These are phyloP conservation scores for Dolomedes plantarius DNA, from an alignment of 2,888 invertebrate species.

Conservation along the genomic window DNA sequence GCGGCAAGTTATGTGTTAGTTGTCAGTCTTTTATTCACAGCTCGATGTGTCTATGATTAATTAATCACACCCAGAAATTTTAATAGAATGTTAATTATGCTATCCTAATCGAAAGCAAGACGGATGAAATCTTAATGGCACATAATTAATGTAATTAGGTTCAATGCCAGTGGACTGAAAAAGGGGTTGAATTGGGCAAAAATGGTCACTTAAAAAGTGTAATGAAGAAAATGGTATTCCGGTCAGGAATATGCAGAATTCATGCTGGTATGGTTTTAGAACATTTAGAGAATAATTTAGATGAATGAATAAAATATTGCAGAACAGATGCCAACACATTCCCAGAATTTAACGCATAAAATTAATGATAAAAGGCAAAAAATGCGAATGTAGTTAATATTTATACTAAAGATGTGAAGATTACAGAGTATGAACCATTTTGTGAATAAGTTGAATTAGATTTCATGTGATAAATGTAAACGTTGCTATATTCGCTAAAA, in stretches of 20 bases:
- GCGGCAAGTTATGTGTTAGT: neutral
- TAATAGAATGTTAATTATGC: slow-evolving; percentile 1
- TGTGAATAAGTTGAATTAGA: too few relatives aligned
- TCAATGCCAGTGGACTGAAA: neutral
- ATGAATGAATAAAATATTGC: neutral
- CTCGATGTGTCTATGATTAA: neutral
- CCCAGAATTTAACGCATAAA: neutral
- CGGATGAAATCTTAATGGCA: neutral
- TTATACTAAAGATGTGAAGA: neutral
- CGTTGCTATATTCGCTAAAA: too few relatives aligned
- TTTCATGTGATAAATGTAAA: too few relatives aligned
- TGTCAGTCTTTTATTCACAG: neutral
- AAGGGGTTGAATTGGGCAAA: neutral
- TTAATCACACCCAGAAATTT: neutral
- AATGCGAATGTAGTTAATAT: neutral
- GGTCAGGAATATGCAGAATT: neutral
- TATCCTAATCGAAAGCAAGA: neutral
- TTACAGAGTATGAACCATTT: neutral
- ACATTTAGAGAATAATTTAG: neutral
- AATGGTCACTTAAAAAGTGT: neutral
- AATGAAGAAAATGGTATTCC: neutral
- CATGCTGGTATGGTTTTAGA: neutral
- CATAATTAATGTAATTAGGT: slow-evolving; percentile 12
- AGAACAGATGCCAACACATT: neutral
- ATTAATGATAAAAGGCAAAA: neutral